Conservation (phyloP, 2,113 vertebrate species). For the Dicerorhinus sumatrensis region DNA sequence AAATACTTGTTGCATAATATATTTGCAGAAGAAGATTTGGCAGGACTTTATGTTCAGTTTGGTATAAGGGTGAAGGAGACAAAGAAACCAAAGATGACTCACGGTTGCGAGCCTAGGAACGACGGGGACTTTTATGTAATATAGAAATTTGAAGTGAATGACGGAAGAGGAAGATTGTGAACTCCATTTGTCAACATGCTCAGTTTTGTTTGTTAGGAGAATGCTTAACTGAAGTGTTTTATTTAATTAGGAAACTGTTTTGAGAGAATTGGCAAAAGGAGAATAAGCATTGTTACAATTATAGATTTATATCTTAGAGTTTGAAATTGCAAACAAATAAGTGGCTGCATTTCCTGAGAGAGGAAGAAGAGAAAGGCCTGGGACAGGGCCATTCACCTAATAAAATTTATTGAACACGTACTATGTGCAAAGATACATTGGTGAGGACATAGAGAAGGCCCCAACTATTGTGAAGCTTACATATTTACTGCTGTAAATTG, state of each 20-base stretch:
- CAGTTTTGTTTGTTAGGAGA: background rate
- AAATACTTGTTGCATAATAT: conserved; percentile 33
- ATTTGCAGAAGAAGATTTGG: background rate
- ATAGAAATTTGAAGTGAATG: background rate
- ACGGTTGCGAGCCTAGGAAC: background rate
- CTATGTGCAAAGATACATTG: background rate
- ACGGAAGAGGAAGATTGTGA: background rate
- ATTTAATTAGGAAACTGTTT: background rate
- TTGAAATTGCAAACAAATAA: background rate
- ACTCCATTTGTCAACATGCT: background rate
- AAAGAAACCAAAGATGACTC: conserved; percentile 7
- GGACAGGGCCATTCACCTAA: background rate
- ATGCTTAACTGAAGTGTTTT: background rate
- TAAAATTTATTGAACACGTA: background rate
- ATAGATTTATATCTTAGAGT: background rate
- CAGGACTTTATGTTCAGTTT: conserved; percentile 22
- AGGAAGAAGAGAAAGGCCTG: background rate
- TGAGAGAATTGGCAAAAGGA: background rate
- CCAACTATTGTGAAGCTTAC: background rate
- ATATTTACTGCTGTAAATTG: background rate
- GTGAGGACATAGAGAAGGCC: background rate
- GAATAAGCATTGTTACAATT: background rate
- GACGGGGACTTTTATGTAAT: background rate
- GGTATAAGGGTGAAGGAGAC: background rate
- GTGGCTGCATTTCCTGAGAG: background rate